These are phyloP conservation scores for Siderastrea siderea DNA, from an alignment of 92 coral and sea anemone genomes.

Conservation along the genomic window DNA sequence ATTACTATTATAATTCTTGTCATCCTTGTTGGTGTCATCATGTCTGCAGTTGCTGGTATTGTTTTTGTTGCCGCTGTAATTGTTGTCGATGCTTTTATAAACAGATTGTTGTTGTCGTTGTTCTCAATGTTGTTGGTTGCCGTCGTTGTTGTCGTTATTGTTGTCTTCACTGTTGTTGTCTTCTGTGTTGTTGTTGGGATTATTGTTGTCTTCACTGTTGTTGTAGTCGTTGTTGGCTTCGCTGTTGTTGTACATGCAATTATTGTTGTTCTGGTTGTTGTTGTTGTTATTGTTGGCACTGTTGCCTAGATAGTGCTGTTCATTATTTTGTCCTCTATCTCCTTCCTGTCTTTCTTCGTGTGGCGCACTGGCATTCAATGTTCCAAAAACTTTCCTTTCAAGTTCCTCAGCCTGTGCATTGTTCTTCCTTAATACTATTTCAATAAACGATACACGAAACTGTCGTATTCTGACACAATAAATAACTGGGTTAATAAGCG, in stretches of 20 bases:
- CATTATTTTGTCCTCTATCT: not conserved
- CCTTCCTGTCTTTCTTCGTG: not conserved
- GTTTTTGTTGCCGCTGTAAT: no score
- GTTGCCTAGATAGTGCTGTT: not conserved
- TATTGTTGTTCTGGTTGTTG: not conserved
- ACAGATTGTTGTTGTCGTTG: no score
- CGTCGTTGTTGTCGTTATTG: no score
- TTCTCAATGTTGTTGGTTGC: no score
- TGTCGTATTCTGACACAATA: not conserved
- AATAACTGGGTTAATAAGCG: constrained; percentile 11
- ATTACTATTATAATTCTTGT: no score
- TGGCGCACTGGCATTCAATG: not conserved
- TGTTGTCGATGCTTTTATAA: no score
- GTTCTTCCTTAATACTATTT: not conserved
- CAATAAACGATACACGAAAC: constrained; percentile 20
- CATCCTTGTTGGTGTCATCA: no score
- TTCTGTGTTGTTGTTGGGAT: no score
- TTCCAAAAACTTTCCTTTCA: not conserved
- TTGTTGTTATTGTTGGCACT: not conserved
- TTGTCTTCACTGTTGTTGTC: no score
- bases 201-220: no score
- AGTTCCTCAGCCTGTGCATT: not conserved
- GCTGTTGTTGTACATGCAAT: not conserved
- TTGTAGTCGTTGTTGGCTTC: not conserved
- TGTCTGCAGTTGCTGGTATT: no score